A percentile compares a stretch with the other conserved stretches of the same genome.
Evolutionary conservation across 2,888 invertebrate genomes (phyloP).

Genomic region (Leptinotarsa haldemani): DNA sequence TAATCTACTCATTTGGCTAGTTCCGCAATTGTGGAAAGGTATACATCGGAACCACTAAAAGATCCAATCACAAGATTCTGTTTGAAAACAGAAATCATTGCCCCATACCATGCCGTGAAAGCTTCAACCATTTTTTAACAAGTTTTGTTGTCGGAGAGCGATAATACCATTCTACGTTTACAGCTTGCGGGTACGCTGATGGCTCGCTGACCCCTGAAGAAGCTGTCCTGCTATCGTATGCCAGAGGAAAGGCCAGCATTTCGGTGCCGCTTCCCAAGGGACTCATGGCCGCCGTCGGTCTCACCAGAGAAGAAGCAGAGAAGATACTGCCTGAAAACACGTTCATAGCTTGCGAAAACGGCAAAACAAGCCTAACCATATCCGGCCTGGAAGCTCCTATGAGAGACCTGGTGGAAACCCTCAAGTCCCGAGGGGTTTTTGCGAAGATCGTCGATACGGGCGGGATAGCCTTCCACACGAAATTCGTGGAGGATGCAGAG

Average conservation of each 20-base stretch:
- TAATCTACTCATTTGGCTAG: too few species aligned
- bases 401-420: slow-evolving; percentile 73
- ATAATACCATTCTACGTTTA: background rate
- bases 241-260: slow-evolving; percentile 58
- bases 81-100: too few species aligned
- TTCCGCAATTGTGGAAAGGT: too few species aligned
- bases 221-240: slow-evolving; percentile 71
- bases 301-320: slow-evolving; percentile 57
- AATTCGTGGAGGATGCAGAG: slow-evolving; percentile 78
- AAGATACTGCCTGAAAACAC: slow-evolving; percentile 78
- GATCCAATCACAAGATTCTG: too few species aligned
- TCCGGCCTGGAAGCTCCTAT: slow-evolving; percentile 84
- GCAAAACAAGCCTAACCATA: slow-evolving; percentile 86
- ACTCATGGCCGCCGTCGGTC: slow-evolving; percentile 77
- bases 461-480: slow-evolving; percentile 87
- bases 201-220: slow-evolving; percentile 73
- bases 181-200: slow-evolving; percentile 74
- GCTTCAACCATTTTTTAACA: too few species aligned
- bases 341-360: slow-evolving; percentile 89
- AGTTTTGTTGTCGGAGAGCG: too few species aligned
- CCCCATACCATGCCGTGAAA: too few species aligned
- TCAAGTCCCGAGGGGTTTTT: slow-evolving; percentile 77
- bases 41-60: too few species aligned
- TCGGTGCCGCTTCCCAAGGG: slow-evolving; percentile 34
- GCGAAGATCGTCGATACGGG: slow-evolving; percentile 82